Conservation (phyloP, 2,113 vertebrate genomes). For the Meleagris gallopavo region DNA sequence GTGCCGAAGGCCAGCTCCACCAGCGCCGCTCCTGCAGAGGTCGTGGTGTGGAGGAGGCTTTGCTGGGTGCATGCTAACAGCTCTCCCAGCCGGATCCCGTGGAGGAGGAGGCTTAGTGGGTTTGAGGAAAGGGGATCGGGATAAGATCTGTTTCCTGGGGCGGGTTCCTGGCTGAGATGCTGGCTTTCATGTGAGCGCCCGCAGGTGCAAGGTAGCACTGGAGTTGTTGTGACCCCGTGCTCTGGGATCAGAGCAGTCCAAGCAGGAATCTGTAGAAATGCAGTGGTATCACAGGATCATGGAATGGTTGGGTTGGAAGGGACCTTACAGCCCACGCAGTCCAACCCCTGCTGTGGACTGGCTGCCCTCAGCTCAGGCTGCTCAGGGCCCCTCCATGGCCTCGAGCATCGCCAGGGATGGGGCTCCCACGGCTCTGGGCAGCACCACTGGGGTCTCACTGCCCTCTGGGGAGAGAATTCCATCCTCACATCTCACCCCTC, state of each 20-base stretch:
- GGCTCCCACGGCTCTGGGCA: too few relatives aligned
- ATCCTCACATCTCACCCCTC: too few relatives aligned
- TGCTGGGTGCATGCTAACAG: rapidly evolving
- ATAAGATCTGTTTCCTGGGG: not conserved
- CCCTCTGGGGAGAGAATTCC: too few relatives aligned
- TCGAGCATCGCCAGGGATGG: too few relatives aligned
- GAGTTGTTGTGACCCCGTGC: rapidly evolving
- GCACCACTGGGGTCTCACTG: too few relatives aligned
- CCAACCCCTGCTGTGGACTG: not conserved
- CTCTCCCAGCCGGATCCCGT: rapidly evolving
- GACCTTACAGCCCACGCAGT: not conserved
- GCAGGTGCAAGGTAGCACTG: rapidly evolving
- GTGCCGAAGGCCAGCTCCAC: rapidly evolving
- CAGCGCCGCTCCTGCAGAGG: not conserved
- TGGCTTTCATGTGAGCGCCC: rapidly evolving
- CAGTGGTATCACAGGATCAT: not conserved
- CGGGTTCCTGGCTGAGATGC: not conserved
- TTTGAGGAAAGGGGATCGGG: not conserved
- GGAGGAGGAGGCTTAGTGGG: not conserved
- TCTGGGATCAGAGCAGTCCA: not conserved
- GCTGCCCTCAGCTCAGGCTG: too few relatives aligned
- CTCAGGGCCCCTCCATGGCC: too few relatives aligned
- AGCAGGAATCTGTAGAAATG: not conserved
- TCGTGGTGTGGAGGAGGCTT: not conserved
- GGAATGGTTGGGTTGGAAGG: not conserved